A percentile compares a stretch with the other conserved stretches of the same genome.
Conservation (phyloP, 2,888 invertebrate species). For the Apamea sordens region DNA sequence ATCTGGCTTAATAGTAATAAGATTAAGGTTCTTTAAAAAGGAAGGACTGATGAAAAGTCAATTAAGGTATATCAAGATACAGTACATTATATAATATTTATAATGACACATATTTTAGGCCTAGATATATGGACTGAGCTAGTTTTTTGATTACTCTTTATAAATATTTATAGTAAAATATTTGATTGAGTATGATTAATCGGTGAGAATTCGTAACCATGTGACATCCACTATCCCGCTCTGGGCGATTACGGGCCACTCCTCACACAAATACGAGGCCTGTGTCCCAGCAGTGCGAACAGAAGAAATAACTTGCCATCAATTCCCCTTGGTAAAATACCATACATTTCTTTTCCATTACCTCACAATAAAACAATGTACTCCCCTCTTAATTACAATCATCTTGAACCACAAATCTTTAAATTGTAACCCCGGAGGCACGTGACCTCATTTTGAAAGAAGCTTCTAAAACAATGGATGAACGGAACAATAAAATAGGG, state of each 20-base stretch:
- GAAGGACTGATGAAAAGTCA: background rate
- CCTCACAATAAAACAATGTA: slow-evolving; percentile 30
- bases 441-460: slow-evolving; percentile 53
- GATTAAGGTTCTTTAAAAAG: slow-evolving; percentile 43
- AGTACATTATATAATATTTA: background rate
- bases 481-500: slow-evolving; percentile 50
- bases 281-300: background rate
- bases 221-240: background rate
- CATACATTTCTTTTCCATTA: slow-evolving; percentile 18
- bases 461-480: slow-evolving; percentile 45
- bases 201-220: background rate
- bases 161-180: background rate
- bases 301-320: background rate
- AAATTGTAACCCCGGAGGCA: slow-evolving; percentile 36
- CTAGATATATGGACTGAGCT: background rate
- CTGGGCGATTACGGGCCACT: too few species aligned
- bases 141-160: background rate
- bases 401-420: slow-evolving; percentile 51
- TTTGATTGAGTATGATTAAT: background rate
- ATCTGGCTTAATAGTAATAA: slow-evolving; percentile 38
- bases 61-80: background rate
- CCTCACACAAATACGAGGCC: background rate
- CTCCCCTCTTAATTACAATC: slow-evolving; percentile 35
- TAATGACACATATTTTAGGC: background rate
- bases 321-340: background rate